Conservation (phyloP, 2,113 vertebrate species). For the Gallinago paraguaiae region DNA sequence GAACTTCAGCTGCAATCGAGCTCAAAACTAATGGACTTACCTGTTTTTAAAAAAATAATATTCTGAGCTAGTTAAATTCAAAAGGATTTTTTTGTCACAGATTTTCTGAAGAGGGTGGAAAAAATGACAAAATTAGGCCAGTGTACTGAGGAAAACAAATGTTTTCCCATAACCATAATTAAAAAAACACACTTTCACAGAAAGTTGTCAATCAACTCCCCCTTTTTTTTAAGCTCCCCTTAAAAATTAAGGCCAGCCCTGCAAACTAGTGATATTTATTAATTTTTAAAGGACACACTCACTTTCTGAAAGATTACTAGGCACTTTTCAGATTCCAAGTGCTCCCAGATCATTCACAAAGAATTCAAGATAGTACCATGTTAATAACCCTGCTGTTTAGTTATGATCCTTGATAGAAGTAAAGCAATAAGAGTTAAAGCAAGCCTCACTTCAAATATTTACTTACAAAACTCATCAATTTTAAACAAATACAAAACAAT, state of each 20-base stretch:
- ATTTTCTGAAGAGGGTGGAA: neutral
- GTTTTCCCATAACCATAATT: neutral
- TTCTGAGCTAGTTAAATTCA: neutral
- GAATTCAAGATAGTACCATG: neutral
- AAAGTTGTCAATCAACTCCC: neutral
- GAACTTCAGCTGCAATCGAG: neutral
- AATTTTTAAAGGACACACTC: neutral
- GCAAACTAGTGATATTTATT: neutral
- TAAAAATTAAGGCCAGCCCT: neutral
- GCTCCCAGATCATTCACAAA: neutral
- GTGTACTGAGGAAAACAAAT: neutral
- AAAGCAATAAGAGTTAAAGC: neutral
- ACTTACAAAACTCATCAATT: neutral
- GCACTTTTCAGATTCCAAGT: neutral
- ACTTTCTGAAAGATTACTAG: neutral
- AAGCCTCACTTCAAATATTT: neutral
- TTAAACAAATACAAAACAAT: neutral
- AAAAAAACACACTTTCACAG: neutral
- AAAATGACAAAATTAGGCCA: neutral
- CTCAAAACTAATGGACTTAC: neutral
- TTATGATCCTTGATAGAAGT: neutral
- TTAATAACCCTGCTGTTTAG: neutral
- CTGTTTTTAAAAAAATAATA: neutral
- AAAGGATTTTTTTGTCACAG: neutral
- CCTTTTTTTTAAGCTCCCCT: neutral